Base-by-base conservation (phyloP, 2,113 vertebrate species). In the Campylomormyrus tamandua region DNA sequence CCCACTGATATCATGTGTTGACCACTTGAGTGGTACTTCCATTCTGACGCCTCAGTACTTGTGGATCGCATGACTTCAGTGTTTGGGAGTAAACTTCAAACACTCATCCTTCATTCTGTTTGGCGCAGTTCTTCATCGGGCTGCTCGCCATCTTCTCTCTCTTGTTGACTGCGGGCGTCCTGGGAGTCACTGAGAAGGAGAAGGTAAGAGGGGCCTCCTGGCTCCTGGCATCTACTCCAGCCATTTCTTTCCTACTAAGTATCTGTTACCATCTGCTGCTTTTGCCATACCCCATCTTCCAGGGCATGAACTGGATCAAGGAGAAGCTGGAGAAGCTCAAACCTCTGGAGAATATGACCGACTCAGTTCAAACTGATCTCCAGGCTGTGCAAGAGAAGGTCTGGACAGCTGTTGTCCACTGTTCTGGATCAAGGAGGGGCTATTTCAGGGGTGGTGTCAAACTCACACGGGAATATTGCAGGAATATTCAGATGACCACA, bases 111-210 rank as follows among this genome's bases (percentile, higher is more conserved):
- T 56, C 27, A 8, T 87, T 0, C 70, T 66, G 4, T 39, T 87
- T 49, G 27, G 17, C 35, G 39, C 89, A 95, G 95, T 95, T 96
- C 92, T 96, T 96, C 93, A 92, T 94, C 91, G 83, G 89, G 77
- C 93, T 96, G 42, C 93, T 96, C 45, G 0, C 94, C 92, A 95
- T 96, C 93, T 96, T 96, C 91, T 83, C 93, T 91, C 94, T 96
- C 56, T 93, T 95, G 91, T 3, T 95, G 93, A 94, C 92, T 0
- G 93, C 94, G 0, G 95, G 95, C 0, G 95, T 96, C 70, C 45
- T 95, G 88, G 95, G 92, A 45, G 94, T 94, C 1, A 84, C 95
- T 0, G 77, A 46, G 0, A 87, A 91, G 62, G 31, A 77, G 0
- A 93, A 92, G 92, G 95, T 95, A 70, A 91, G 77, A 9, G 27